Conservation (phyloP, 2,888 invertebrate genomes). For the Pristionchus japonicus region DNA sequence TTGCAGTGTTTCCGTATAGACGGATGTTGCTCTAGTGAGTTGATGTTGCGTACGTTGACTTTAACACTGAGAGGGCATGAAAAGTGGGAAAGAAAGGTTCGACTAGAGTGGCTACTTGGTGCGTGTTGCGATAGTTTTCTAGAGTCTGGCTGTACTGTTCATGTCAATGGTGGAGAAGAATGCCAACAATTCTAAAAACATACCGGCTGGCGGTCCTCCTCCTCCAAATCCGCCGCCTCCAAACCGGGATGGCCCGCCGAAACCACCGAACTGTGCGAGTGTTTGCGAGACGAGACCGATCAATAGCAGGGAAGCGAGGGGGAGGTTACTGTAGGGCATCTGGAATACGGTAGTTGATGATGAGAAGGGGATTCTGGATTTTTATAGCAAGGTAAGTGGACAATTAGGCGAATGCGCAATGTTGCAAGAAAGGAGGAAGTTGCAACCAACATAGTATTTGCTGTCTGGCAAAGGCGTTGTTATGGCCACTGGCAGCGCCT, state of each 20-base stretch:
- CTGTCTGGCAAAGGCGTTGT: not conserved
- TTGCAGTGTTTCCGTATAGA: too few species aligned
- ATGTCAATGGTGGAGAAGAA: not conserved
- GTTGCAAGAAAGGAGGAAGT: not conserved
- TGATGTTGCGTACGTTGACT: too few species aligned
- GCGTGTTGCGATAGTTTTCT: not conserved
- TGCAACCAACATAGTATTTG: not conserved
- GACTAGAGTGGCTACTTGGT: too few species aligned
- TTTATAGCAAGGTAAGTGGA: not conserved
- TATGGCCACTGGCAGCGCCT: not conserved
- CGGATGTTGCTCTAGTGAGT: too few species aligned
- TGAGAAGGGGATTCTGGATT: not conserved
- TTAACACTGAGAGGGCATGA: too few species aligned
- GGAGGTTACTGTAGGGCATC: not conserved
- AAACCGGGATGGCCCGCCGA: not conserved
- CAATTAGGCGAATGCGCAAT: not conserved
- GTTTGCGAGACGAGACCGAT: not conserved
- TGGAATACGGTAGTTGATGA: not conserved
- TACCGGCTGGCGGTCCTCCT: not conserved
- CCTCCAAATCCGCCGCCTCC: not conserved
- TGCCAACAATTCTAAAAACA: not conserved
- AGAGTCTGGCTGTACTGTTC: not conserved
- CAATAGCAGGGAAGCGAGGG: not conserved
- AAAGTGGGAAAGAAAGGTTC: too few species aligned
- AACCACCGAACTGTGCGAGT: not conserved